Conservation (phyloP, 2,797 vertebrate genomes). For the Hemibagrus guttatus region DNA sequence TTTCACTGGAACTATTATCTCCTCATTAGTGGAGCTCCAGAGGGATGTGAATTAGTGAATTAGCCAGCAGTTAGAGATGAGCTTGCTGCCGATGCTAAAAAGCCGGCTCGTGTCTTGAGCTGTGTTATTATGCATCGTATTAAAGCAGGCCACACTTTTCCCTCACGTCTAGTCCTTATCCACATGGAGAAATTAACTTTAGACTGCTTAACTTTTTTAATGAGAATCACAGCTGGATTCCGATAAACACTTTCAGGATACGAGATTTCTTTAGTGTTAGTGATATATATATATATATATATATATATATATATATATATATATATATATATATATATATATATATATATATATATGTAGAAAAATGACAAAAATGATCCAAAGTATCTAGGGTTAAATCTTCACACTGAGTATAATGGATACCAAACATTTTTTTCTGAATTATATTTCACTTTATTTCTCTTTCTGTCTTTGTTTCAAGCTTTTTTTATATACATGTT, state of each 20-base stretch:
- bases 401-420: not conserved
- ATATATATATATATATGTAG: too few species aligned
- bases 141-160: not conserved
- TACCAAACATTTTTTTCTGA: not conserved
- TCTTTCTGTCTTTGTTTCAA: not conserved
- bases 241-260: too few species aligned
- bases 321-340: too few species aligned
- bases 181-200: not conserved
- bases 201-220: not conserved
- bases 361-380: not conserved
- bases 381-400: not conserved
- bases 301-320: too few species aligned
- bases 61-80: slow-evolving; percentile 43
- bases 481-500: not conserved
- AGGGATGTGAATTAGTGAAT: slow-evolving; percentile 56
- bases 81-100: slow-evolving; percentile 40
- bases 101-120: slow-evolving; percentile 23
- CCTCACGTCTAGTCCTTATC: not conserved
- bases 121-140: not conserved
- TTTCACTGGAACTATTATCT: slow-evolving; percentile 59
- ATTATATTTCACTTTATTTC: not conserved
- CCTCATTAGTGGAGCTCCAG: slow-evolving; percentile 60
- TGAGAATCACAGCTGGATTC: not conserved
- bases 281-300: too few species aligned
- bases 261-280: not conserved